phyloP scores from a whole-genome alignment of 2,113 vertebrate genomes.

The Castor canadensis region DNA sequence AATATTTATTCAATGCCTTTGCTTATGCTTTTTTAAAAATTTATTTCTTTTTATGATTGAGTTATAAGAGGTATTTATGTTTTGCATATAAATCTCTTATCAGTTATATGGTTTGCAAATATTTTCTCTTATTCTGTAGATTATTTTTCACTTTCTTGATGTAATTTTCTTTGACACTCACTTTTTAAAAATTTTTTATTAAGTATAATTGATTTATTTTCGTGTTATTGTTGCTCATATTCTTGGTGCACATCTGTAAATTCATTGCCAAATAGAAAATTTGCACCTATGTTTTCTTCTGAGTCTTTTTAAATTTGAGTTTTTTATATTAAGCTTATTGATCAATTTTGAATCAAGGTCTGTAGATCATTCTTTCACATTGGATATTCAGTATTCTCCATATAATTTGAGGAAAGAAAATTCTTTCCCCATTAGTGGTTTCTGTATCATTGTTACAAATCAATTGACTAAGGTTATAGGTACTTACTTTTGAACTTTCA shows the following conservation, averaged over 20 bases:
- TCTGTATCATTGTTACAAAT: background rate
- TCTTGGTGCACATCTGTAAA: background rate
- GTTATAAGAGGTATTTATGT: background rate
- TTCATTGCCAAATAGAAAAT: background rate
- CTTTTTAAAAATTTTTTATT: background rate
- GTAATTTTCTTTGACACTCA: background rate
- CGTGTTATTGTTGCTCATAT: background rate
- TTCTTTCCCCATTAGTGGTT: background rate
- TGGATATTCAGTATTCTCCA: background rate
- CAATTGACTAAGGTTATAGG: no score
- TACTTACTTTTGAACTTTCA: no score
- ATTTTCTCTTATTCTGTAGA: background rate
- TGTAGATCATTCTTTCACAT: background rate
- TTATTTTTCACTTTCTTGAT: background rate
- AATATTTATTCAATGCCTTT: background rate
- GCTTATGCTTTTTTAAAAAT: background rate
- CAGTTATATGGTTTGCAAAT: background rate
- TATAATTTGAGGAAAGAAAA: background rate
- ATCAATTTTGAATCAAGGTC: background rate
- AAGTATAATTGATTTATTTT: background rate
- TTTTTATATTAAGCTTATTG: background rate
- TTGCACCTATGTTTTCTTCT: background rate
- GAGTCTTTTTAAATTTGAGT: background rate
- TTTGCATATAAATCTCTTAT: background rate
- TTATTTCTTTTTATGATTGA: background rate